Base-by-base conservation (phyloP, 30 jellyfish, hydroid and myxozoan genomes). In the Cassiopea xamachana region DNA sequence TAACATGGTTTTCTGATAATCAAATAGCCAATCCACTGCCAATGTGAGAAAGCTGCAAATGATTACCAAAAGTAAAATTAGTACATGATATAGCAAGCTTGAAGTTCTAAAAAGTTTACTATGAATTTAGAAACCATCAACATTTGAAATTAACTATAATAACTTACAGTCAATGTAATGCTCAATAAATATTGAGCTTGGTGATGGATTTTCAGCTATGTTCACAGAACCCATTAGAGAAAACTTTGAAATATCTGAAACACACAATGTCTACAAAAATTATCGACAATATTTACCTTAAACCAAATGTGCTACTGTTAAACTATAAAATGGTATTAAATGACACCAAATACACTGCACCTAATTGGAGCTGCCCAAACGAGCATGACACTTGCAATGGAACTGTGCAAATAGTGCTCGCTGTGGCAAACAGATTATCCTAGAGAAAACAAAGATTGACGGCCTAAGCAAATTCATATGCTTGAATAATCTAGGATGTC, bases 121-220 rank as follows among this genome's bases (percentile, higher is more conserved):
- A 27, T 27, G 39, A 27, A 27, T 27, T 27, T 27, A 27, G 39
- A 64, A 64, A 64, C 43, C 27, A 64, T 64, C 74, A 59, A 14
- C 87, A 79, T 75, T 46, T 15, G 64, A 75, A 39, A 7, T 5
- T 18, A 69, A 4, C 5, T 27, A 27, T 27, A 46, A 73, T 47
- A 61, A 77, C 96, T 89, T 73, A 89, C 96, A 87, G 1, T 94
- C 98, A 58, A 94, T 81, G 48, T 45, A 94, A 73, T 91, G 96
- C 71, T 94, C 98, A 60, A 94, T 76, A 67, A 94, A 94, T 73
- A 90, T 93, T 27, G 93, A 87, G 64, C 86, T 81, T 47, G 97
- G 97, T 10, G 92, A 81, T 5, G 91, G 92, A 68, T 62, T 60
- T 80, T 88, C 95, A 27, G 79, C 68, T 46, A 79, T 19, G 74